A percentile compares a stretch with the other conserved stretches of the same genome.
These are phyloP conservation scores for Mesoclemmys tuberculata DNA, from an alignment of 2,113 vertebrate species.

Conservation along the genomic window DNA sequence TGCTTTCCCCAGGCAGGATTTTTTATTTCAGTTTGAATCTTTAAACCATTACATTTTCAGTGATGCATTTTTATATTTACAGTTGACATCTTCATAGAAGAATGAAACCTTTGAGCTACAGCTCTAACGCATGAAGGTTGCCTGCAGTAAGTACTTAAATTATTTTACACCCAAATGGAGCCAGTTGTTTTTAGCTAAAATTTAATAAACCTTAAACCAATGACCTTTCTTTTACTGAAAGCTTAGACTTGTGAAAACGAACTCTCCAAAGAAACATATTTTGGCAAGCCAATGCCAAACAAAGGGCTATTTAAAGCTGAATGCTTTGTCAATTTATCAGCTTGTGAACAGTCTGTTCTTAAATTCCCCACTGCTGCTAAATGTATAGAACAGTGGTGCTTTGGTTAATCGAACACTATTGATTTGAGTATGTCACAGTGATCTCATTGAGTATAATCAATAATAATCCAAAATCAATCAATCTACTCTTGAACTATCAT, in stretches of 20 bases:
- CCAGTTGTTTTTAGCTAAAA: constrained; percentile 83
- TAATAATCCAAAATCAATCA: constrained; percentile 86
- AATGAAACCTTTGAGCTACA: constrained; percentile 77
- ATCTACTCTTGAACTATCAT: constrained; percentile 77
- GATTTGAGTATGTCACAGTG: constrained; percentile 78
- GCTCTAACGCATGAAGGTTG: constrained; percentile 79
- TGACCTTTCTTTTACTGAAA: constrained; percentile 81
- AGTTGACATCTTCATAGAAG: constrained; percentile 83
- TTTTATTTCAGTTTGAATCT: constrained; percentile 83
- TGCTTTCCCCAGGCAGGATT: constrained; percentile 79
- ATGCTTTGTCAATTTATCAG: constrained; percentile 78
- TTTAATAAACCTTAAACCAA: constrained; percentile 83
- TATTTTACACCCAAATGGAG: constrained; percentile 82
- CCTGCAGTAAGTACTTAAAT: constrained; percentile 79
- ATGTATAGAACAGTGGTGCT: constrained; percentile 59
- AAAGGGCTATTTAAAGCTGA: constrained; percentile 78
- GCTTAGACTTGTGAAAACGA: constrained; percentile 70
- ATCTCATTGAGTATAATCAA: constrained; percentile 84
- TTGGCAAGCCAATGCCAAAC: constrained; percentile 76
- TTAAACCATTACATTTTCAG: constrained; percentile 80
- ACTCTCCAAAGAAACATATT: constrained; percentile 78
- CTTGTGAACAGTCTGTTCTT: constrained; percentile 72
- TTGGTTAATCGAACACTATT: constrained; percentile 81
- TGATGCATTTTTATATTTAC: constrained; percentile 86
- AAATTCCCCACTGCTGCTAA: constrained; percentile 60